phyloP scores from a whole-genome alignment of 1,140 invertebrate species.

The Paralvinella palmiformis region DNA sequence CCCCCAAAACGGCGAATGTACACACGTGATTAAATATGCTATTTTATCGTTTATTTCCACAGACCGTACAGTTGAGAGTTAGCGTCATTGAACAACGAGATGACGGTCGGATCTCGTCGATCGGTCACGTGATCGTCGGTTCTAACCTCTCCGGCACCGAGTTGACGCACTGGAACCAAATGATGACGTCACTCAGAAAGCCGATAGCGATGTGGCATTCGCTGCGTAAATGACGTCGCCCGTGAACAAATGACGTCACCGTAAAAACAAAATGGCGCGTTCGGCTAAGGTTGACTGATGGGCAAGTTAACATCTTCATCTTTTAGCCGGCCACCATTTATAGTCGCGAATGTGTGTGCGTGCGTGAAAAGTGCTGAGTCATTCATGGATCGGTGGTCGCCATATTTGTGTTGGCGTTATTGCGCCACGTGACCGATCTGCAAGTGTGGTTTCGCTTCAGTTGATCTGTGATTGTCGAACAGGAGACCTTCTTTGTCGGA shows the following conservation, averaged over 20 bases:
- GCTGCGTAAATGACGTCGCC: slow-evolving; percentile 50
- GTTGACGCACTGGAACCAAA: slow-evolving; percentile 75
- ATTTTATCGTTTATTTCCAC: slow-evolving; percentile 33
- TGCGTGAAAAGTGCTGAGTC: background rate
- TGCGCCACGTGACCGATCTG: too few species aligned
- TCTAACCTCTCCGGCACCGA: slow-evolving; percentile 61
- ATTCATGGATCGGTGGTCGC: background rate
- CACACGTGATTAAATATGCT: too few species aligned
- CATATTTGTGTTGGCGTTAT: background rate
- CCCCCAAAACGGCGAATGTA: too few species aligned
- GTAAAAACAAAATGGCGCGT: too few species aligned
- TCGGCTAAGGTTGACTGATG: background rate
- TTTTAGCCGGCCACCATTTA: background rate
- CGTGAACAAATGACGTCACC: too few species aligned
- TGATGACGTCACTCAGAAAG: slow-evolving; percentile 71
- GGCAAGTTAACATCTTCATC: background rate
- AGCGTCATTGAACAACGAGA: slow-evolving; percentile 57
- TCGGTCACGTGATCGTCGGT: slow-evolving; percentile 57
- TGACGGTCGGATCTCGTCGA: slow-evolving; percentile 53
- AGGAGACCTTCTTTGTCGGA: too few species aligned
- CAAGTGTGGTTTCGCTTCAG: too few species aligned
- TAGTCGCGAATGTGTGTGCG: background rate
- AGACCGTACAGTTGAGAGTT: slow-evolving; percentile 65
- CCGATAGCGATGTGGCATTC: slow-evolving; percentile 80
- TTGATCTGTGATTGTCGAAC: too few species aligned